A percentile compares a stretch with the other conserved stretches of the same genome.
Evolutionary conservation across 1,140 invertebrate species (phyloP).

Genomic region (Aphis craccivora): DNA sequence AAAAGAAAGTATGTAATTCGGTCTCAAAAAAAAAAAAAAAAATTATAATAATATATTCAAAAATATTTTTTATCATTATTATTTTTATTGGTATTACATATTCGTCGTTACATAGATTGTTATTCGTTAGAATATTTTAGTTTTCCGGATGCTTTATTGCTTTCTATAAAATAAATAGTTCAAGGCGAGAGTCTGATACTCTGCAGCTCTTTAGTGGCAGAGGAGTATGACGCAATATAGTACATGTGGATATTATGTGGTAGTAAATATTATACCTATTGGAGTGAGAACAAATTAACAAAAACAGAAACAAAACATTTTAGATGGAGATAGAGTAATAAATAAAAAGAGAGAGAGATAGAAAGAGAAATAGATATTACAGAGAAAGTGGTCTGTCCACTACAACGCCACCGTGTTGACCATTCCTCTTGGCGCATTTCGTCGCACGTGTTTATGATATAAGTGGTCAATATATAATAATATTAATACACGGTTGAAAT

Average conservation of each 20-base stretch:
- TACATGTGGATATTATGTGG: no score
- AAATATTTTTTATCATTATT: neutral
- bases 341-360: neutral
- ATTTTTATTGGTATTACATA: neutral
- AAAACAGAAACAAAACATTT: conserved; percentile 12
- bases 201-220: neutral
- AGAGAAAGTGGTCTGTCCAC: conserved; percentile 46
- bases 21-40: neutral
- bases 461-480: neutral
- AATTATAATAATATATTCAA: neutral
- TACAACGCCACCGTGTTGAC: neutral
- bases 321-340: neutral
- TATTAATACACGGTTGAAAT: neutral
- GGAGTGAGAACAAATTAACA: neutral
- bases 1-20: neutral
- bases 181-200: neutral
- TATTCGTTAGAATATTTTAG: neutral
- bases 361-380: neutral
- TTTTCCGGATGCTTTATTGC: conserved; percentile 16
- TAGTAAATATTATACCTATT: neutral
- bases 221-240: neutral
- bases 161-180: conserved; percentile 13
- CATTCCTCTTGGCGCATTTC: neutral
- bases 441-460: neutral
- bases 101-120: neutral